Conservation (phyloP, 2,113 vertebrate species). For the Cynopterus brachyotis region DNA sequence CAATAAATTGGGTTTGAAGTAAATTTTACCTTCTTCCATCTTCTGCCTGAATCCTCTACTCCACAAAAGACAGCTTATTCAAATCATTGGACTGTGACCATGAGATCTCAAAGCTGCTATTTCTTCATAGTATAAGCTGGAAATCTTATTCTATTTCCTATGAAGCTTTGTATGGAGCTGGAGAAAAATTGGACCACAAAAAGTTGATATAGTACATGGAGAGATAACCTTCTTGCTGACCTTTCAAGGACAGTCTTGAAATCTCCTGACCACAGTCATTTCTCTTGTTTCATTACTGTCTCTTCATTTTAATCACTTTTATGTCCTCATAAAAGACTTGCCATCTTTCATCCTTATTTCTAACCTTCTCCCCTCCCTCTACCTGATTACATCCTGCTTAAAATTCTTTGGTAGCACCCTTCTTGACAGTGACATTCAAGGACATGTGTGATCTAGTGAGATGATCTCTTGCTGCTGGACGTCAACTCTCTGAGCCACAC, state of each 20-base stretch:
- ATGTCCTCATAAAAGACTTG: neutral
- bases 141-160: neutral
- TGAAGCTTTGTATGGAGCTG: neutral
- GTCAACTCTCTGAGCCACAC: too few species aligned
- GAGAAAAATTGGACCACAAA: neutral
- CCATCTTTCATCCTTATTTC: neutral
- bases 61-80: neutral
- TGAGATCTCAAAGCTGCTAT: neutral
- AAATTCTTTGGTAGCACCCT: neutral
- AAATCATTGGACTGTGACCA: neutral
- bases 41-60: neutral
- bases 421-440: neutral
- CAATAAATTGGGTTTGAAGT: neutral
- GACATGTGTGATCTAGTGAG: neutral
- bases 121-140: neutral
- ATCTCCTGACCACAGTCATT: neutral
- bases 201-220: neutral
- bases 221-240: neutral
- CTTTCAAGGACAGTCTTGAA: neutral
- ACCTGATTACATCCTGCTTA: neutral
- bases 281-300: neutral
- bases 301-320: neutral
- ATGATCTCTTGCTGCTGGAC: neutral
- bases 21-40: neutral
- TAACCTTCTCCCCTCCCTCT: accelerated